Evolutionary conservation across 1,140 invertebrate species (phyloP).

Genomic region (Zaprionus camerounensis): DNA sequence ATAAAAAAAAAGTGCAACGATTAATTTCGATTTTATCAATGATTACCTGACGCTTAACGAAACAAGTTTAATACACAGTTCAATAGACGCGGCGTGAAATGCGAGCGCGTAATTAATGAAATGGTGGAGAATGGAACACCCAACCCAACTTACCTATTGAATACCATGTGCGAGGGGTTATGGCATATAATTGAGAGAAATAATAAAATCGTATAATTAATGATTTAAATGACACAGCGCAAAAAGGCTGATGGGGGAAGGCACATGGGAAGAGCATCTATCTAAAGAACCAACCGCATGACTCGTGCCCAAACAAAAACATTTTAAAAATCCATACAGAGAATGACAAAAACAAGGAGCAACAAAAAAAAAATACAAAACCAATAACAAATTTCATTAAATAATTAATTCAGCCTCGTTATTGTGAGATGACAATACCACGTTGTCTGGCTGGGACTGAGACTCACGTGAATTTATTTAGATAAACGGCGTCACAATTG

Average conservation of each 20-base stretch:
- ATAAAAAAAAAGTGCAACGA: not conserved
- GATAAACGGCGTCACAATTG: conserved; percentile 48
- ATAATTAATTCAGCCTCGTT: conserved; percentile 51
- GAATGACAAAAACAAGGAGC: conserved; percentile 10
- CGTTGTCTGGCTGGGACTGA: conserved; percentile 15
- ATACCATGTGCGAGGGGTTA: conserved; percentile 1
- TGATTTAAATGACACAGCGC: conserved; percentile 36
- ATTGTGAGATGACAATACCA: conserved; percentile 26
- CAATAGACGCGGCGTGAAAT: conserved; percentile 11
- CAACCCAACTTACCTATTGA: conserved; percentile 2
- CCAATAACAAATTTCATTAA: conserved; percentile 44
- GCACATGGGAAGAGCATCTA: conserved; percentile 9
- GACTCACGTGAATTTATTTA: conserved; percentile 58
- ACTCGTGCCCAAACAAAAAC: conserved; percentile 36
- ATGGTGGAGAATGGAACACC: not conserved
- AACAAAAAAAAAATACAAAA: conserved; percentile 1
- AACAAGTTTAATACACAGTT: conserved; percentile 8
- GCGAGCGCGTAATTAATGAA: not conserved
- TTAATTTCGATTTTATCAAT: not conserved
- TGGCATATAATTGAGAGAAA: conserved; percentile 39
- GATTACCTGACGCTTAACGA: not conserved
- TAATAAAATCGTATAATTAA: conserved; percentile 45
- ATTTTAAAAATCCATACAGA: not conserved
- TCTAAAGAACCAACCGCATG: conserved; percentile 46
- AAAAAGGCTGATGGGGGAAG: not conserved